phyloP scores from a whole-genome alignment of 1,140 invertebrate genomes.

The Drosophila biarmipes region DNA sequence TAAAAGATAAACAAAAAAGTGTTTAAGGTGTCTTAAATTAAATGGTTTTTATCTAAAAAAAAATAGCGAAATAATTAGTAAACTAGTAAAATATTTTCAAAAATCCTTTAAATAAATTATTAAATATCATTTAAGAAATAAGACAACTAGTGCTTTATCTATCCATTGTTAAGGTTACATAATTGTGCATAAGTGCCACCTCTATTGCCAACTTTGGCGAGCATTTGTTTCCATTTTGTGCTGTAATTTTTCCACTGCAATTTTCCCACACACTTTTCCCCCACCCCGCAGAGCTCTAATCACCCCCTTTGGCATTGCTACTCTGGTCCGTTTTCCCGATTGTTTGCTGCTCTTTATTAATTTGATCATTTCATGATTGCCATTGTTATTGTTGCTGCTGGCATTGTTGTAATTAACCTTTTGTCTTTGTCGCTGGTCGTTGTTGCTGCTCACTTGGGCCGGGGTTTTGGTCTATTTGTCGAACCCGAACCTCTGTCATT shows the following conservation, averaged over 20 bases:
- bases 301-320: constrained; percentile 34
- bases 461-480: constrained; percentile 50
- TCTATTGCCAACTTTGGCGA: constrained; percentile 16
- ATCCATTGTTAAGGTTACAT: not conserved
- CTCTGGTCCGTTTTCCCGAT: constrained; percentile 50
- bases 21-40: no score
- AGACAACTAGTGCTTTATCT: no score
- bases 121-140: no score
- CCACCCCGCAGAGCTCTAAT: constrained; percentile 30
- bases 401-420: constrained; percentile 79
- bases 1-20: no score
- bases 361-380: constrained; percentile 80
- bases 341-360: constrained; percentile 77
- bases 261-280: constrained; percentile 60
- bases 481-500: constrained; percentile 16
- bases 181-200: constrained; percentile 1
- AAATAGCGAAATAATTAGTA: not conserved
- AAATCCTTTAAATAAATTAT: no score
- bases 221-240: constrained; percentile 60
- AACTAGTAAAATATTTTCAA: no score
- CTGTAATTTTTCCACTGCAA: constrained; percentile 64
- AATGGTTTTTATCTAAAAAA: no score
- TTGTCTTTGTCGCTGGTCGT: constrained; percentile 64
- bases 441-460: constrained; percentile 39
- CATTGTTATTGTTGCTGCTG: constrained; percentile 51